Conservation (phyloP, 2,113 vertebrate genomes). For the Protobothrops flavoviridis region DNA sequence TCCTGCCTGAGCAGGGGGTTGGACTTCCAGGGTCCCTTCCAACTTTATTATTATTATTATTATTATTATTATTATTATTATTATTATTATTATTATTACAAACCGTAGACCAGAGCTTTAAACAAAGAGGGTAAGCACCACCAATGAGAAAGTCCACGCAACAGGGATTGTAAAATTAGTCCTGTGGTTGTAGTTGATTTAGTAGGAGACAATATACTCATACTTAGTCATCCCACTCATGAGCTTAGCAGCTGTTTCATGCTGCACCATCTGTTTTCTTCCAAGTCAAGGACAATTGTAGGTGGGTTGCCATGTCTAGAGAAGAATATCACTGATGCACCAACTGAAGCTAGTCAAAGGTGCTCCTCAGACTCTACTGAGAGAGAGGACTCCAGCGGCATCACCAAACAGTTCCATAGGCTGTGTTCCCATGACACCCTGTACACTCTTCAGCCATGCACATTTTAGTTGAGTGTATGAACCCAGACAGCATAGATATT, state of each 20-base stretch:
- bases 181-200: not conserved
- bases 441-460: not conserved
- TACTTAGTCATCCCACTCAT: not conserved
- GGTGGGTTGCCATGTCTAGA: not conserved
- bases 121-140: not conserved
- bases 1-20: too few relatives aligned
- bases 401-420: not conserved
- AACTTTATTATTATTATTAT: too few relatives aligned
- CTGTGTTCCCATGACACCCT: not conserved
- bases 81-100: not conserved
- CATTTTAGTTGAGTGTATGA: not conserved
- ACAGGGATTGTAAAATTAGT: not conserved
- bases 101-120: not conserved
- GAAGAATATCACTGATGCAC: not conserved
- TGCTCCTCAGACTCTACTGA: not conserved
- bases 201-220: not conserved
- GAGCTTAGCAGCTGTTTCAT: not conserved
- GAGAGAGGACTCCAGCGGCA: not conserved
- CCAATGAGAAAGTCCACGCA: not conserved
- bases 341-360: not conserved
- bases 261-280: not conserved
- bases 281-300: not conserved
- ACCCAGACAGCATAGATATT: not conserved
- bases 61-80: too few relatives aligned
- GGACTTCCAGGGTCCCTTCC: too few relatives aligned